A percentile compares a stretch with the other conserved stretches of the same genome.
phyloP scores from a whole-genome alignment of 2,113 vertebrate species.

The Potamarius usumacintae region DNA sequence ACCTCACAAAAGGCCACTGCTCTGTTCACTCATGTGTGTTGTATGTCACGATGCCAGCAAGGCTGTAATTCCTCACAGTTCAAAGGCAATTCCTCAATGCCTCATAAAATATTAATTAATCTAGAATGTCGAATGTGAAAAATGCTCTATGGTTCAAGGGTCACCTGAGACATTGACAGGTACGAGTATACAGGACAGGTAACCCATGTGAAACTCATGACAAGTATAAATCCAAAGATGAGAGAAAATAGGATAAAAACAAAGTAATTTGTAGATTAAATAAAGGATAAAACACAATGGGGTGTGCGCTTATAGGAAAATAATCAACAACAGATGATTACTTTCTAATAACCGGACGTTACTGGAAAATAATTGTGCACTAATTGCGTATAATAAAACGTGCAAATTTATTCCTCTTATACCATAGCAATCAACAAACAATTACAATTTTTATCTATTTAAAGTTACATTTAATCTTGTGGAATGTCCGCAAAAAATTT shows the following conservation, averaged over 20 bases:
- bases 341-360: neutral
- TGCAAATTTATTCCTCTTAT: neutral
- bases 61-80: neutral
- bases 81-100: neutral
- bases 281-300: neutral
- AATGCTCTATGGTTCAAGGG: neutral
- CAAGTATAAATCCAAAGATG: neutral
- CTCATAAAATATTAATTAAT: neutral
- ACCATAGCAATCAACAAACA: neutral
- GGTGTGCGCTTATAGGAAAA: neutral
- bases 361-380: neutral
- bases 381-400: neutral
- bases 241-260: neutral
- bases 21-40: neutral
- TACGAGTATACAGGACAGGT: neutral
- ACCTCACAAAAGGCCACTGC: slow-evolving; percentile 26
- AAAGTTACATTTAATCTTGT: neutral
- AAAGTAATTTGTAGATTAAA: neutral
- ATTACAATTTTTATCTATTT: neutral
- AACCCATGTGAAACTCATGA: neutral
- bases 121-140: neutral
- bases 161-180: neutral
- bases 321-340: neutral
- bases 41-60: neutral
- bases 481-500: neutral